phyloP scores from a whole-genome alignment of 2,113 vertebrate genomes.

The Amblyopsis rosae region DNA sequence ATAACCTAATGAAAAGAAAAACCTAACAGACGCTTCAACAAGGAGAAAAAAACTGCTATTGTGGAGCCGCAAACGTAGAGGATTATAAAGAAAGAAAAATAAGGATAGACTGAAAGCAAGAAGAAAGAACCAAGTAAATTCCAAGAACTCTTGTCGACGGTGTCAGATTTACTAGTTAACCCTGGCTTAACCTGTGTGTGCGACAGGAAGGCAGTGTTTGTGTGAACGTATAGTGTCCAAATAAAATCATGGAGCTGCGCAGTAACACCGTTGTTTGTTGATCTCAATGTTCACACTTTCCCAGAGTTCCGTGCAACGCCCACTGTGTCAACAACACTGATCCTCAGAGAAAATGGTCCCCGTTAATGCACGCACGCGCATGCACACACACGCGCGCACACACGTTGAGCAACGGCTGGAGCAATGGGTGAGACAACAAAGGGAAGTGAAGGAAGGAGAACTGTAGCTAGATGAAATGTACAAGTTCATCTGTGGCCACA shows the following conservation, averaged over 20 bases:
- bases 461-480: constrained; percentile 45
- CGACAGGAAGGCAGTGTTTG: constrained; percentile 19
- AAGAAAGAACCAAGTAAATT: neutral
- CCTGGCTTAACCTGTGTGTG: constrained; percentile 46
- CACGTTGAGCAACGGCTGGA: neutral
- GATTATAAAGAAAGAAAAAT: neutral
- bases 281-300: constrained; percentile 39
- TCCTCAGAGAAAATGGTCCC: neutral
- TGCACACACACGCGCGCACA: neutral
- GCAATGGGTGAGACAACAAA: constrained; percentile 2
- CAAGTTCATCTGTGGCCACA: constrained; percentile 49
- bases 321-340: constrained; percentile 11
- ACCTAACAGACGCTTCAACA: neutral
- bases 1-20: neutral
- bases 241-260: constrained; percentile 29
- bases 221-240: constrained; percentile 16
- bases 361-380: neutral
- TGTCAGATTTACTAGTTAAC: constrained; percentile 47
- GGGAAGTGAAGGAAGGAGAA: constrained; percentile 18
- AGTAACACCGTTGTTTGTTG: constrained; percentile 26
- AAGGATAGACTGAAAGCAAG: neutral
- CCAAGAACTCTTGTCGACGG: constrained; percentile 17
- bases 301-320: neutral
- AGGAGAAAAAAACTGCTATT: constrained; percentile 10
- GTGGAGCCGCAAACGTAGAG: constrained; percentile 12